phyloP scores from a whole-genome alignment of 2,888 invertebrate genomes.

The Drosophila austrosaltans region DNA sequence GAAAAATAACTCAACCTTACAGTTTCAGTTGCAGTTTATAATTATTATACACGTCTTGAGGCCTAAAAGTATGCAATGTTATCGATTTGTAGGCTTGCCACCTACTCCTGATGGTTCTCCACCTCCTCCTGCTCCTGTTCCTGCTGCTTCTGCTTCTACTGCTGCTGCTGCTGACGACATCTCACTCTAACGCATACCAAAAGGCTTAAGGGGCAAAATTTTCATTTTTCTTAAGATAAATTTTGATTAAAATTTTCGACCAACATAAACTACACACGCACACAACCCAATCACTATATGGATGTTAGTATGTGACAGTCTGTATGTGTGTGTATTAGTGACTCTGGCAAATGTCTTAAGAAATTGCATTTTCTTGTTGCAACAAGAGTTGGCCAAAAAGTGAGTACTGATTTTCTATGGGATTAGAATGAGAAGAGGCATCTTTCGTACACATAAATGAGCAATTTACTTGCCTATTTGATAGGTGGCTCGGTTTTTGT shows the following conservation, averaged over 20 bases:
- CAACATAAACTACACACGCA: constrained; percentile 33
- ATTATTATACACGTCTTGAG: constrained; percentile 70
- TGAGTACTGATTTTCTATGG: constrained; percentile 10
- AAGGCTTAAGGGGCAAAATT: constrained; percentile 36
- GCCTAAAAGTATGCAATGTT: constrained; percentile 60
- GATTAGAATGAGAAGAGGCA: constrained; percentile 16
- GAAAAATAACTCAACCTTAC: background rate
- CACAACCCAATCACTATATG: constrained; percentile 27
- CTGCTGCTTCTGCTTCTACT: background rate
- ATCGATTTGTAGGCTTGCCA: constrained; percentile 58
- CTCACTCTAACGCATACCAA: constrained; percentile 54
- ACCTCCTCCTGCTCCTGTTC: no score
- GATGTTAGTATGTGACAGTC: constrained; percentile 14
- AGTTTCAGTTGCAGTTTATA: constrained; percentile 39
- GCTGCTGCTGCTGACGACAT: constrained; percentile 47
- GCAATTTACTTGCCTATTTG: constrained; percentile 60
- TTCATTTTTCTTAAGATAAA: constrained; percentile 74
- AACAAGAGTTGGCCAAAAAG: constrained; percentile 26
- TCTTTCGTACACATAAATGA: constrained; percentile 61
- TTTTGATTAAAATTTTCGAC: constrained; percentile 74
- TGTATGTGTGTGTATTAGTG: background rate
- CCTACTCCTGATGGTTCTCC: background rate
- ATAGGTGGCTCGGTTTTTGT: constrained; percentile 20
- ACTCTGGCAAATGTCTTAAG: constrained; percentile 69
- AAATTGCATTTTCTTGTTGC: constrained; percentile 71